A percentile compares a stretch with the other conserved stretches of the same genome.
phyloP scores from a whole-genome alignment of 2,113 vertebrate genomes.

The Pterocles orientalis region DNA sequence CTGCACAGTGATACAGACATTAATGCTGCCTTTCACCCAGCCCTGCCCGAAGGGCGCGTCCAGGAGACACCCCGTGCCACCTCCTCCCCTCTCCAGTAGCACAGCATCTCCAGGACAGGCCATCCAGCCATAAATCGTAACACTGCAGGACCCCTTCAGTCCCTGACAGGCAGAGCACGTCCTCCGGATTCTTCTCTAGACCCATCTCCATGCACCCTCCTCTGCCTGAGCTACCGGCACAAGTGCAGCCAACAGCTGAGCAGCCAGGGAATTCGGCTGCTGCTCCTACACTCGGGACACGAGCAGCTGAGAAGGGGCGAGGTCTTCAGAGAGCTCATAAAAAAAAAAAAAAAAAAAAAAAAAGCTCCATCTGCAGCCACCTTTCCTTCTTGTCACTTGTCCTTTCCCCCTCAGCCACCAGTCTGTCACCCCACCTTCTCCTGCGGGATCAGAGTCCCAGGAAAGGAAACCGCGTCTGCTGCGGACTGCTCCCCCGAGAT shows the following conservation, averaged over 20 bases:
- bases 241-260: constrained; percentile 60
- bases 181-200: neutral
- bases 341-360: neutral
- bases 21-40: neutral
- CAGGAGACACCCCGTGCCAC: neutral
- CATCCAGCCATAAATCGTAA: neutral
- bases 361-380: neutral
- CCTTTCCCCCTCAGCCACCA: too few species aligned
- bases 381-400: neutral
- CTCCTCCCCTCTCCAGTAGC: neutral
- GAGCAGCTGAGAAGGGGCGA: constrained; percentile 32
- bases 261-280: constrained; percentile 26
- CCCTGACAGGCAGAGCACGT: neutral
- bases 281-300: neutral
- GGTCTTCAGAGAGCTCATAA: neutral
- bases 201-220: neutral
- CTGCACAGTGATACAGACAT: neutral
- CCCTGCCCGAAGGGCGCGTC: neutral
- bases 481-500: neutral
- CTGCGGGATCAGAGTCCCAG: neutral
- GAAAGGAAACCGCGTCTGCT: neutral
- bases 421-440: neutral
- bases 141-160: neutral
- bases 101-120: neutral
- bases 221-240: neutral